These are phyloP conservation scores for Malurus alboscapulatus DNA, from an alignment of 2,113 vertebrate genomes.

Conservation along the genomic window DNA sequence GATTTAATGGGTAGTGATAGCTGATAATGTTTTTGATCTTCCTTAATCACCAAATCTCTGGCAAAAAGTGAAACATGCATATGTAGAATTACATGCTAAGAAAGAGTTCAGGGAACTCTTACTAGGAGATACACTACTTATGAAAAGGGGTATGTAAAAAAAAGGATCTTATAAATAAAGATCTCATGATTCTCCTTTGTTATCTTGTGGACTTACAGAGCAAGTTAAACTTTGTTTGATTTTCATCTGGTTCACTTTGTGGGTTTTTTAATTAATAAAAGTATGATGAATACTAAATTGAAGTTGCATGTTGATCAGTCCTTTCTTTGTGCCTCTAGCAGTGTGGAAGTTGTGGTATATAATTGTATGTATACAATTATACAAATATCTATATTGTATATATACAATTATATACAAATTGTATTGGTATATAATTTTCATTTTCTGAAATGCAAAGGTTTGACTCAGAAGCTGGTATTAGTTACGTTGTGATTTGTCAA, in stretches of 20 bases:
- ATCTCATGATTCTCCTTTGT: background rate
- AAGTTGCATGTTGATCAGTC: background rate
- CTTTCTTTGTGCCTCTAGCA: background rate
- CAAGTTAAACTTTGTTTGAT: background rate
- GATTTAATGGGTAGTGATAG: background rate
- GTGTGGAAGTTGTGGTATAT: background rate
- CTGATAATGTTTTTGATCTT: background rate
- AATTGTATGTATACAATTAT: background rate
- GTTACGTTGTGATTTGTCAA: background rate
- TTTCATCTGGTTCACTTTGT: background rate
- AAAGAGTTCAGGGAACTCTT: background rate
- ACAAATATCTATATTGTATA: no score
- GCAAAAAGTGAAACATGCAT: fast-evolving
- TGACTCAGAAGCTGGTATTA: background rate
- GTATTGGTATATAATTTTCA: background rate
- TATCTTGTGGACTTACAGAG: background rate
- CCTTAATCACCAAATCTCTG: background rate
- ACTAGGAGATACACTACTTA: fast-evolving
- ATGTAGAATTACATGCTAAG: background rate
- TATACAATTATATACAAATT: no score
- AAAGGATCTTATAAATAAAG: background rate
- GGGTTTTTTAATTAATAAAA: background rate
- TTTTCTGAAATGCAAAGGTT: background rate
- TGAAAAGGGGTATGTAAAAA: background rate
- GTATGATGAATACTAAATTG: background rate